Percentiles rank a stretch among this genome's conserved stretches.
phyloP scores from a whole-genome alignment of 2,113 vertebrate genomes.

The Aspiorhynchus laticeps region DNA sequence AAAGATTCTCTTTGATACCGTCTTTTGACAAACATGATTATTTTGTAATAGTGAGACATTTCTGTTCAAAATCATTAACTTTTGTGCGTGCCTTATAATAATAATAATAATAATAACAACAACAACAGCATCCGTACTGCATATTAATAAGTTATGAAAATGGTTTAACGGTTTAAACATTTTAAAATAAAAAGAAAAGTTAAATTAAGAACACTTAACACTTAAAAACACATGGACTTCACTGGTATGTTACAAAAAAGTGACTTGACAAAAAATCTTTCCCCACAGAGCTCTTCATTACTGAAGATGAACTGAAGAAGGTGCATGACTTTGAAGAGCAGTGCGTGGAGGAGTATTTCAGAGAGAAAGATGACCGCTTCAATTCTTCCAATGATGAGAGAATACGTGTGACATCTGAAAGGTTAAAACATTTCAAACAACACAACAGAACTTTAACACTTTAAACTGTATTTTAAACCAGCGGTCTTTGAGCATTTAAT shows the following conservation, averaged over 20 bases:
- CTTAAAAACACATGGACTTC: not conserved
- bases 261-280: not conserved
- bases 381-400: slow-evolving; percentile 98
- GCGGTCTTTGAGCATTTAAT: not conserved
- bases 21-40: slow-evolving; percentile 5
- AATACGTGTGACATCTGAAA: slow-evolving; percentile 96
- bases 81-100: not conserved
- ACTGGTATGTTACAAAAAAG: not conserved
- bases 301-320: slow-evolving; percentile 97
- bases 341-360: slow-evolving; percentile 98
- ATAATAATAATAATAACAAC: no score
- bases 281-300: slow-evolving; percentile 93
- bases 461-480: not conserved
- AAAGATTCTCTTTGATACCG: slow-evolving; percentile 17
- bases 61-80: not conserved
- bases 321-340: slow-evolving; percentile 99
- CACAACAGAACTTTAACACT: not conserved
- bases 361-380: slow-evolving; percentile 97
- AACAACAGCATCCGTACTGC: not conserved
- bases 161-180: not conserved
- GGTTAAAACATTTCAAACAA: slow-evolving; percentile 71
- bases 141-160: not conserved
- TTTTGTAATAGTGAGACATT: not conserved
- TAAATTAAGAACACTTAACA: not conserved
- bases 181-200: not conserved